Conservation (phyloP, 2,113 vertebrate species). For the Chascanopsetta lugubris region DNA sequence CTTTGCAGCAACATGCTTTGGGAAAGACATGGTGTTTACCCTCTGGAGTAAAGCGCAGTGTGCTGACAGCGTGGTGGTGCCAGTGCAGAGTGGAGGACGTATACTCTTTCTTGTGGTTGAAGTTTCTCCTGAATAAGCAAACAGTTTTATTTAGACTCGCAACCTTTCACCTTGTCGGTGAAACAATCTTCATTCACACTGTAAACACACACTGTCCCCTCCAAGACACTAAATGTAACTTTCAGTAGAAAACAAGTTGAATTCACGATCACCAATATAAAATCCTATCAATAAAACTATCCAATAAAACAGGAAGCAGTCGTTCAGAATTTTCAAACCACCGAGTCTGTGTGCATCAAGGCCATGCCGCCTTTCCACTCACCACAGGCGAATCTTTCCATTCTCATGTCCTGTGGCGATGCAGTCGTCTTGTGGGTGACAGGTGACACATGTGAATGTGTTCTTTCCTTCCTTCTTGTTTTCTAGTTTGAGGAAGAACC, state of each 20-base stretch:
- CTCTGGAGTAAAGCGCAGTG: slow-evolving; percentile 89
- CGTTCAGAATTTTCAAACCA: background rate
- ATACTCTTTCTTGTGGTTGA: slow-evolving; percentile 87
- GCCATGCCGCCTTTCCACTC: slow-evolving; percentile 23
- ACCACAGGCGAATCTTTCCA: slow-evolving; percentile 96
- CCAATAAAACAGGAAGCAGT: background rate
- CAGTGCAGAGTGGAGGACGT: slow-evolving; percentile 90
- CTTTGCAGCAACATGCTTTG: background rate
- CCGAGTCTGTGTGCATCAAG: background rate
- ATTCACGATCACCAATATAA: background rate
- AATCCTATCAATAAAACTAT: background rate
- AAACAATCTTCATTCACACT: background rate
- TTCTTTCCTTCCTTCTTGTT: slow-evolving; percentile 84
- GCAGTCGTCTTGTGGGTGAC: slow-evolving; percentile 93
- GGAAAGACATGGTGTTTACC: slow-evolving; percentile 73
- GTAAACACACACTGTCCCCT: background rate
- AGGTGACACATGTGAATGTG: slow-evolving; percentile 85
- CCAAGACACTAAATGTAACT: background rate
- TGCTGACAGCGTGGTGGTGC: slow-evolving; percentile 88
- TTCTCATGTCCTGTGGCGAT: slow-evolving; percentile 93
- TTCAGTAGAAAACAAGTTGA: background rate
- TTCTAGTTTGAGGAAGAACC: slow-evolving; percentile 83
- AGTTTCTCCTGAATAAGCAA: slow-evolving; percentile 87
- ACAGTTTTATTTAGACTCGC: background rate
- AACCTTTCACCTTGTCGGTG: too few relatives aligned